Conservation (phyloP, 2,888 invertebrate species). For the Schizotus pectinicornis region DNA sequence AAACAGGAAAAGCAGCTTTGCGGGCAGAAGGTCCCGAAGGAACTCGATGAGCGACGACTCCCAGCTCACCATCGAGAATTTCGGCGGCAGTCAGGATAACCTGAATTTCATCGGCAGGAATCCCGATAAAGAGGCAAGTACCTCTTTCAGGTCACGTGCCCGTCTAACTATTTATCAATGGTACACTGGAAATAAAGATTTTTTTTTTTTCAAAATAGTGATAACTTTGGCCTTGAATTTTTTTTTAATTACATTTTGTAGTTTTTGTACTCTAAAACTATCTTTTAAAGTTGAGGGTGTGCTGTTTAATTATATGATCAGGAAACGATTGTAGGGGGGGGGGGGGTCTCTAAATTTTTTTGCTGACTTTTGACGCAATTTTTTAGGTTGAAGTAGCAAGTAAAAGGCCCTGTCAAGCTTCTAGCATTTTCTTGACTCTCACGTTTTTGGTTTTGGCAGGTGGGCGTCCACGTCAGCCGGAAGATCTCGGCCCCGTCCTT, state of each 20-base stretch:
- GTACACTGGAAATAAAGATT: no score
- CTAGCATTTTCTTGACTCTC: background rate
- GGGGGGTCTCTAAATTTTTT: no score
- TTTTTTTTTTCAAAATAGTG: no score
- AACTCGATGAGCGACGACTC: constrained; percentile 88
- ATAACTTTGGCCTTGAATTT: no score
- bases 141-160: background rate
- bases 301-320: no score
- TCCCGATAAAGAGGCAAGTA: constrained; percentile 74
- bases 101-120: constrained; percentile 83
- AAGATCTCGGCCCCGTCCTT: constrained; percentile 64
- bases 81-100: constrained; percentile 90
- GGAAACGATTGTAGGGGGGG: no score
- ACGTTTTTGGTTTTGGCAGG: constrained; percentile 35
- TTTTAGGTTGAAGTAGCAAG: background rate
- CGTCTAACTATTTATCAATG: no score
- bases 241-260: no score
- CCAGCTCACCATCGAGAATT: constrained; percentile 90
- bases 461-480: constrained; percentile 59
- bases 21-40: constrained; percentile 82
- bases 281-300: no score
- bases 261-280: no score
- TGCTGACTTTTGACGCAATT: background rate
- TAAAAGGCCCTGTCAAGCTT: background rate
- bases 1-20: constrained; percentile 72